Evolutionary conservation across 2,797 vertebrate genomes (phyloP).

Genomic region (Remorina albescens): DNA sequence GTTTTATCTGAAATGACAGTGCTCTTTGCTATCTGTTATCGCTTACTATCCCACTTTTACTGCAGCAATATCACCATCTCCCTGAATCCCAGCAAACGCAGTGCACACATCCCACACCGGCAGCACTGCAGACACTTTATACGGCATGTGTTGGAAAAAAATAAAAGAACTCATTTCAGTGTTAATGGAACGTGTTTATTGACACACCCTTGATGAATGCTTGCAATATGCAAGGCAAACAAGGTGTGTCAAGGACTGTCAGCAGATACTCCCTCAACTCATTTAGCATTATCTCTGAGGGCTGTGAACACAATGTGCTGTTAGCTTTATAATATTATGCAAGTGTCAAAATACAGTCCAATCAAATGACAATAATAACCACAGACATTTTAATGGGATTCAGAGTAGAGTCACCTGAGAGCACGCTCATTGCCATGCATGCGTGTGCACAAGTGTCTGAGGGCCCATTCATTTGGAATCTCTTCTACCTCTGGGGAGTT

Average conservation of each 20-base stretch:
- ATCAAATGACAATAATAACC: conserved; percentile 53
- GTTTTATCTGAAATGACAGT: not conserved
- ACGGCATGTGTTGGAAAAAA: not conserved
- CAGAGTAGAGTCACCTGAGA: conserved; percentile 42
- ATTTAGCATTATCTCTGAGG: conserved; percentile 54
- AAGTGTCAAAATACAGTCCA: conserved; percentile 56
- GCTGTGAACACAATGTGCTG: conserved; percentile 27
- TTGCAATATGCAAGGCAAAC: conserved; percentile 48
- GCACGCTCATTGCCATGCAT: not conserved
- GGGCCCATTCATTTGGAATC: conserved; percentile 37
- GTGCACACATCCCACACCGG: conserved; percentile 1
- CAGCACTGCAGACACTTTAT: conserved; percentile 10
- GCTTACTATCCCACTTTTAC: not conserved
- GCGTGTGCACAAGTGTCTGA: not conserved
- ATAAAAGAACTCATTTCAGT: conserved; percentile 5
- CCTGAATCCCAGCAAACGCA: no score
- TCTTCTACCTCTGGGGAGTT: conserved; percentile 40
- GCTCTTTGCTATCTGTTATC: no score
- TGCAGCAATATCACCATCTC: not conserved
- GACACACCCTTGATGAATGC: conserved; percentile 45
- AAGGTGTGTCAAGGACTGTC: conserved; percentile 56
- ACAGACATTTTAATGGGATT: conserved; percentile 55
- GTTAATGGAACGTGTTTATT: conserved; percentile 36
- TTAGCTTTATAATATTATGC: conserved; percentile 46
- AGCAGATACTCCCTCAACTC: conserved; percentile 38